phyloP scores from a whole-genome alignment of 2,113 vertebrate genomes.

The Rattus rattus region DNA sequence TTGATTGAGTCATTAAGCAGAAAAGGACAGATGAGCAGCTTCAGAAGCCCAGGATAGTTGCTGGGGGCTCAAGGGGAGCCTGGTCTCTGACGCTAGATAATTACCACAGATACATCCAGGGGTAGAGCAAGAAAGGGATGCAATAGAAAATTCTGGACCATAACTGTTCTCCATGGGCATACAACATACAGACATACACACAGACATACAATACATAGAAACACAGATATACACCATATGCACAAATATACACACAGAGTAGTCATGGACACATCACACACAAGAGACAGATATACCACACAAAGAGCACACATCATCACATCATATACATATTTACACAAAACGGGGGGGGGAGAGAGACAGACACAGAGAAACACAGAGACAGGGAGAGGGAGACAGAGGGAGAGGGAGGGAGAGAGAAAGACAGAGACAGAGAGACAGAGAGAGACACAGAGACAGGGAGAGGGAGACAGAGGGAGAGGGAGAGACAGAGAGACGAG shows the following conservation, averaged over 20 bases:
- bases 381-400: too few species aligned
- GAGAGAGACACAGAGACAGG: too few species aligned
- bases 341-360: not conserved
- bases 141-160: not conserved
- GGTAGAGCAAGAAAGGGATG: not conserved
- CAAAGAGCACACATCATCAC: not conserved
- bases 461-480: too few species aligned
- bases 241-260: not conserved
- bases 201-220: not conserved
- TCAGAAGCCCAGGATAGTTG: not conserved
- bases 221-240: not conserved
- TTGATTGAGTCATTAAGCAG: constrained; percentile 54
- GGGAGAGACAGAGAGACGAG: not conserved
- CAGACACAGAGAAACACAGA: too few species aligned
- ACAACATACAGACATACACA: not conserved
- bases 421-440: too few species aligned
- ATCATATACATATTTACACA: not conserved
- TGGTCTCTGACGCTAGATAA: rapidly evolving
- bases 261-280: not conserved
- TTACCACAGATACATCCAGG: too few species aligned
- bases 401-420: not conserved
- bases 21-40: constrained; percentile 10
- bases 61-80: not conserved
- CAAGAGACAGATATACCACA: not conserved
- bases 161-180: not conserved